phyloP scores from a whole-genome alignment of 2,113 vertebrate genomes.

The Atrichornis clamosus region DNA sequence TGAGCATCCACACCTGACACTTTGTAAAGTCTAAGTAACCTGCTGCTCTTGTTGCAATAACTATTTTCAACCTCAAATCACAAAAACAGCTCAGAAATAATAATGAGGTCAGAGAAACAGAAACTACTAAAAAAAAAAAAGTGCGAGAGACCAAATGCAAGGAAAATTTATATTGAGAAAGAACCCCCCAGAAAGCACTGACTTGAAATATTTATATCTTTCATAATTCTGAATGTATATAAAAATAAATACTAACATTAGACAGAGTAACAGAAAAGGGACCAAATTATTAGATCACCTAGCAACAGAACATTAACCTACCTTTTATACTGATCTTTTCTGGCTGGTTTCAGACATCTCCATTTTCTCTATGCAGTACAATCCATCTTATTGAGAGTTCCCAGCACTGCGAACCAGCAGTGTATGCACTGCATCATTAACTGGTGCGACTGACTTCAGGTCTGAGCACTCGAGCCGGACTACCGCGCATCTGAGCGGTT shows the following conservation, averaged over 20 bases:
- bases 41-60: not conserved
- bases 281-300: not conserved
- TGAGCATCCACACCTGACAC: not conserved
- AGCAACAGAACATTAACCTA: slow-evolving; percentile 11
- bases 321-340: slow-evolving; percentile 16
- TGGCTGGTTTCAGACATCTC: not conserved
- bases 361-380: not conserved
- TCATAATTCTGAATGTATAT: not conserved
- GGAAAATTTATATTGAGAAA: not conserved
- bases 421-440: rapidly evolving
- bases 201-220: not conserved
- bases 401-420: not conserved
- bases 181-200: not conserved
- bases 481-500: rapidly evolving
- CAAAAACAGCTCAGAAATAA: slow-evolving; percentile 4
- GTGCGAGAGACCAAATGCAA: not conserved
- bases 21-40: not conserved
- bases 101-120: slow-evolving; percentile 11
- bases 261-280: not conserved
- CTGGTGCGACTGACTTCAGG: rapidly evolving
- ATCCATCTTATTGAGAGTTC: not conserved
- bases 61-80: not conserved
- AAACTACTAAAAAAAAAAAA: not conserved
- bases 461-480: not conserved
- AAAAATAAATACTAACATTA: not conserved